A percentile compares a stretch with the other conserved stretches of the same genome.
These are phyloP conservation scores for Xestia ashworthii DNA, from an alignment of 2,888 invertebrate genomes.

Conservation along the genomic window DNA sequence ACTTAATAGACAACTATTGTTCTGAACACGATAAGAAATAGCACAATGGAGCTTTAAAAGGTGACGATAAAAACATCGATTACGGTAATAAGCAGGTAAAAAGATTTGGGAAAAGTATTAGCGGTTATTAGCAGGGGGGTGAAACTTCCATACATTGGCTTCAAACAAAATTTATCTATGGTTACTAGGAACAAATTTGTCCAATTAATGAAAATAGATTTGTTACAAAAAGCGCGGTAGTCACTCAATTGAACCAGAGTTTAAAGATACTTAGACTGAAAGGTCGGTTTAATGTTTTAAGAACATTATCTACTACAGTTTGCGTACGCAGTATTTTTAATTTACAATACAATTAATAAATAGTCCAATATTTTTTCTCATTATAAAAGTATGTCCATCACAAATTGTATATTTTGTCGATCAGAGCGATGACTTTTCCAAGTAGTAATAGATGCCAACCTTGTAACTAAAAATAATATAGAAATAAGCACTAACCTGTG, in stretches of 20 bases:
- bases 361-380: neutral
- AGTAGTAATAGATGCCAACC: neutral
- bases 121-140: too few relatives aligned
- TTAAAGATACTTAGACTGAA: neutral
- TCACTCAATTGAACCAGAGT: neutral
- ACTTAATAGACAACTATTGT: conserved; percentile 63
- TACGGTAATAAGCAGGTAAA: conserved; percentile 16
- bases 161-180: too few relatives aligned
- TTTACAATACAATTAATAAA: neutral
- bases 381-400: neutral
- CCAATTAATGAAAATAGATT: conserved; percentile 20
- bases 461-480: conserved; percentile 1
- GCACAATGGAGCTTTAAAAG: conserved; percentile 55
- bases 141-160: too few relatives aligned
- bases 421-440: neutral
- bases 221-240: neutral
- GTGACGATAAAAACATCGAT: conserved; percentile 45
- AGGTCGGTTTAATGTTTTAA: neutral
- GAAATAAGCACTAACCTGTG: conserved; percentile 60
- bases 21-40: conserved; percentile 53
- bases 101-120: conserved; percentile 3
- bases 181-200: conserved; percentile 11
- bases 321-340: neutral
- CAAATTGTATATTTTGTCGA: neutral
- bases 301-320: neutral